Evolutionary conservation across 2,113 vertebrate species (phyloP), one percentile per base, ranked within the genome.

Genomic region (Saccopteryx bilineata): DNA sequence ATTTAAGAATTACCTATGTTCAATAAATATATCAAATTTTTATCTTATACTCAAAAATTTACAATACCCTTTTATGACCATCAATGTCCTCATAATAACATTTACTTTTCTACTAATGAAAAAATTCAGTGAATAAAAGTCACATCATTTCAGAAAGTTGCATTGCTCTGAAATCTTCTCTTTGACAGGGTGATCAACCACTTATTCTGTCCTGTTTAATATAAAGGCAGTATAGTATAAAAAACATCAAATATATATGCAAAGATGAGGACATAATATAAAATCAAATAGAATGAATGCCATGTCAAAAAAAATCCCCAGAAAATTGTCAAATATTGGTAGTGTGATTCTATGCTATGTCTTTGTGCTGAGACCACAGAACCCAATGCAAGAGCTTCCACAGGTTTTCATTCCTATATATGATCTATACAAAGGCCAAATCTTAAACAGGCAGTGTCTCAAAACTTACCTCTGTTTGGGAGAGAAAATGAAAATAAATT

Each of bases 21-120:
- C 21, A 71, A 83, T 74, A 66, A 80, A 65, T 66, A 58, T 48
- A 12, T 23, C 39, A 85, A 31, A 54, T 71, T 91, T 74, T 5
- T 48, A 24, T 75, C 1, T 8, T 14, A 26, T 23, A 52, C 21
- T 81, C 95, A 15, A 92, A 82, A 75, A 26, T 46, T 48, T 21
- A 33, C 1, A 69, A 11, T 11, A 91, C 15, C 7, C 15, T 78
- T 84, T 54, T 13, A 60, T 50, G 11, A 1, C 14, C 6, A 75
- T 52, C 81, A 92, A 96, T 96, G 87, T 83, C 69, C 31, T 96
- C 84, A 93, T 94, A 96, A 95, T 80, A 96, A 88, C 63, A 96
- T 95, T 79, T 96, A 97, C 89, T 13, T 63, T 94, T 97, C 97
- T 72, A 54, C 93, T 97, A 96, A 97, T 92, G 97, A 98, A 97